Evolutionary conservation across 2,797 vertebrate genomes (phyloP).

Genomic region (Fratercula arctica): DNA sequence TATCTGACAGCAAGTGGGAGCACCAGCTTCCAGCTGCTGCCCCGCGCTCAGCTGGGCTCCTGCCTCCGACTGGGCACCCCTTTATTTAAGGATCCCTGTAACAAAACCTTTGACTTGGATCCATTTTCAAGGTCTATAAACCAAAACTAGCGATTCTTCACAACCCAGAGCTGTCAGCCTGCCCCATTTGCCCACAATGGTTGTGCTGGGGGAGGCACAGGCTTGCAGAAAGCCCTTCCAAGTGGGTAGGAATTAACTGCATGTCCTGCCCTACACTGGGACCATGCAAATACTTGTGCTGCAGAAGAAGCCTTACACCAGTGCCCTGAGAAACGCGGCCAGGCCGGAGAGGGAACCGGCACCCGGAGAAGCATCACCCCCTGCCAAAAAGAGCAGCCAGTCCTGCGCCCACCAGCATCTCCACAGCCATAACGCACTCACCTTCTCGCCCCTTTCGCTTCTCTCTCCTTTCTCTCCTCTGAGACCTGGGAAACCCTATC

Average conservation of each 20-base stretch:
- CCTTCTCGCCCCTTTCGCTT: slow-evolving; percentile 93
- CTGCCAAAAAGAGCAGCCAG: not conserved
- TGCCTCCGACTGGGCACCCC: not conserved
- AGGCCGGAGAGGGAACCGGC: not conserved
- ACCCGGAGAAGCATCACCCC: not conserved
- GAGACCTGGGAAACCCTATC: slow-evolving; percentile 91
- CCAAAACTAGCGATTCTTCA: not conserved
- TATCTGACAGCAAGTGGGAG: not conserved
- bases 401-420: not conserved
- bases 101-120: not conserved
- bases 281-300: not conserved
- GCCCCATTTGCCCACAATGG: not conserved
- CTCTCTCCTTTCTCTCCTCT: slow-evolving; percentile 89
- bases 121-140: not conserved
- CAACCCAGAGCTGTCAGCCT: not conserved
- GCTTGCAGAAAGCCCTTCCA: not conserved
- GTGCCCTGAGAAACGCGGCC: not conserved
- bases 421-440: slow-evolving; percentile 45
- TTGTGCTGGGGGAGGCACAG: not conserved
- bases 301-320: not conserved
- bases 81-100: not conserved
- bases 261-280: not conserved
- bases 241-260: not conserved
- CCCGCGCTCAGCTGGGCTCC: not conserved
- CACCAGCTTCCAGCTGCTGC: not conserved